Conservation (phyloP, 2,797 vertebrate genomes). For the Threskiornis aethiopicus region DNA sequence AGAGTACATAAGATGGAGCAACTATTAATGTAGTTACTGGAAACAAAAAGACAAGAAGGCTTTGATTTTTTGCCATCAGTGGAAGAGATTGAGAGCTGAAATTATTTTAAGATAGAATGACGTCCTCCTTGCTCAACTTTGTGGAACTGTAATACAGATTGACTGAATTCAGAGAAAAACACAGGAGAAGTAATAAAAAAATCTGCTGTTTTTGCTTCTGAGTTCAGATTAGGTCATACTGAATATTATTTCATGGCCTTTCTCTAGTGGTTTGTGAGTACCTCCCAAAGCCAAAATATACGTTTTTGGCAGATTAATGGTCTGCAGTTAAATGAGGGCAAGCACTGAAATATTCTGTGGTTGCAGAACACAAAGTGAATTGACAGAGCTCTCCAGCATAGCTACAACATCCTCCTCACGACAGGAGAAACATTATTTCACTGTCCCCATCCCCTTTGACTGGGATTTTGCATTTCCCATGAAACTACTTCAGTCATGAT, state of each 20-base stretch:
- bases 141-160: neutral
- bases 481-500: neutral
- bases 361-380: neutral
- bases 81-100: neutral
- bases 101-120: neutral
- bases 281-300: neutral
- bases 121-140: neutral
- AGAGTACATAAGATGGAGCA: neutral
- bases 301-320: neutral
- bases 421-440: neutral
- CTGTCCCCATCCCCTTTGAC: neutral
- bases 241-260: neutral
- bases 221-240: constrained; percentile 27
- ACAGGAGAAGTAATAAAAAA: neutral
- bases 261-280: neutral
- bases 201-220: neutral
- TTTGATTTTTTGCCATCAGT: neutral
- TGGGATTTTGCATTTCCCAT: neutral
- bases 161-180: neutral
- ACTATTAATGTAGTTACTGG: neutral
- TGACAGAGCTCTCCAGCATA: neutral
- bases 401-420: neutral
- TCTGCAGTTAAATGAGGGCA: neutral
- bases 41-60: neutral
- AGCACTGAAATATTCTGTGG: neutral